Evolutionary conservation across 1,140 invertebrate species (phyloP).

Genomic region (Bombus breviceps): DNA sequence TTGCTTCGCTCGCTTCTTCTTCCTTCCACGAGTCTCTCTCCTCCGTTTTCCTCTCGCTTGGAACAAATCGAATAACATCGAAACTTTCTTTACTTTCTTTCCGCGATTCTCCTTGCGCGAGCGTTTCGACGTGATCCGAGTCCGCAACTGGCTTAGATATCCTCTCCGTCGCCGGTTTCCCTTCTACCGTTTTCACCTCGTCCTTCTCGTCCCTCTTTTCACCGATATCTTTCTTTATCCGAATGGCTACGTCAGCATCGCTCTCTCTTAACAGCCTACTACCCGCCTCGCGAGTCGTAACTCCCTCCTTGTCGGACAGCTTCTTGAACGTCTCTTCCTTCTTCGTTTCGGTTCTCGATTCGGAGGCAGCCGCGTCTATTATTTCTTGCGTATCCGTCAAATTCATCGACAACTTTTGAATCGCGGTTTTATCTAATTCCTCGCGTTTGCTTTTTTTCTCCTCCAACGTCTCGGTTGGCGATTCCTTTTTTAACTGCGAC

Average conservation of each 20-base stretch:
- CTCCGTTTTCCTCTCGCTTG: background rate
- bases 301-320: constrained; percentile 72
- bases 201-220: constrained; percentile 41
- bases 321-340: constrained; percentile 63
- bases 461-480: constrained; percentile 69
- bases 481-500: constrained; percentile 71
- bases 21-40: background rate
- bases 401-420: constrained; percentile 71
- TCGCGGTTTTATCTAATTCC: constrained; percentile 66
- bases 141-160: constrained; percentile 10
- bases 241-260: constrained; percentile 69
- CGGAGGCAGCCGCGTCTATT: constrained; percentile 72
- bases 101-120: constrained; percentile 65
- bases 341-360: constrained; percentile 61
- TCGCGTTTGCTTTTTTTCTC: constrained; percentile 69
- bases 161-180: background rate
- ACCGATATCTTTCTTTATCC: constrained; percentile 69
- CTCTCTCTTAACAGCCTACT: constrained; percentile 64
- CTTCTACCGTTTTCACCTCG: constrained; percentile 44
- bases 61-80: constrained; percentile 37
- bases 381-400: constrained; percentile 67
- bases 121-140: constrained; percentile 59
- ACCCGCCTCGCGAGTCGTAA: constrained; percentile 65
- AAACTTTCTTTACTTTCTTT: constrained; percentile 62
- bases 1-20: background rate